These are phyloP conservation scores for Epicauta chinensis DNA, from an alignment of 1,140 invertebrate species.

Conservation along the genomic window DNA sequence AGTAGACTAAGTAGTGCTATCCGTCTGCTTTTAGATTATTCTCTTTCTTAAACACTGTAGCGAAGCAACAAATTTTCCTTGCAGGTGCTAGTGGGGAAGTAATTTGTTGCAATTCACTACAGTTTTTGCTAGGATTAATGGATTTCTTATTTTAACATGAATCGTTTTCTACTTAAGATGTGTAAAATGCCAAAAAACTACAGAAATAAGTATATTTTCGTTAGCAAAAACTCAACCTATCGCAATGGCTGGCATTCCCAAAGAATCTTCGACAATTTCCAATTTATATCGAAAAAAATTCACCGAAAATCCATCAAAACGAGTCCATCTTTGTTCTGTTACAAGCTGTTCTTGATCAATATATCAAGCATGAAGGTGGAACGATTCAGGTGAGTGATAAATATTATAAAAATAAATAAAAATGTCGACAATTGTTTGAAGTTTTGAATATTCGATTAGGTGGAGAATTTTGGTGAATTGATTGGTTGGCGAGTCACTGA, in stretches of 20 bases:
- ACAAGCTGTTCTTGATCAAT: constrained; percentile 44
- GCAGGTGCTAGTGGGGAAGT: too few relatives aligned
- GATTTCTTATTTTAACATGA: too few relatives aligned
- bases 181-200: too few relatives aligned
- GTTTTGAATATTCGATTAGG: constrained; percentile 42
- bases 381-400: constrained; percentile 30
- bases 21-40: too few relatives aligned
- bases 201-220: too few relatives aligned
- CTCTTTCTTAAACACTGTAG: too few relatives aligned
- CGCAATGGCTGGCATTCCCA: constrained; percentile 49
- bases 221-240: constrained; percentile 42
- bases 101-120: too few relatives aligned
- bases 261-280: constrained; percentile 48
- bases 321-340: constrained; percentile 44
- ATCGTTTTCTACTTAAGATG: too few relatives aligned
- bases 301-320: constrained; percentile 30
- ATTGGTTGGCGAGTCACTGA: constrained; percentile 57
- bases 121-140: too few relatives aligned
- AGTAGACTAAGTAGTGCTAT: too few relatives aligned
- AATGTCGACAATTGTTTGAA: too few relatives aligned
- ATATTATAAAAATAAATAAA: neutral
- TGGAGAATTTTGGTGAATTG: constrained; percentile 59
- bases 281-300: constrained; percentile 36
- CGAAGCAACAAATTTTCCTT: too few relatives aligned
- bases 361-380: constrained; percentile 32